Conservation (phyloP, 1,140 invertebrate genomes). For the Drosophila bipectinata region DNA sequence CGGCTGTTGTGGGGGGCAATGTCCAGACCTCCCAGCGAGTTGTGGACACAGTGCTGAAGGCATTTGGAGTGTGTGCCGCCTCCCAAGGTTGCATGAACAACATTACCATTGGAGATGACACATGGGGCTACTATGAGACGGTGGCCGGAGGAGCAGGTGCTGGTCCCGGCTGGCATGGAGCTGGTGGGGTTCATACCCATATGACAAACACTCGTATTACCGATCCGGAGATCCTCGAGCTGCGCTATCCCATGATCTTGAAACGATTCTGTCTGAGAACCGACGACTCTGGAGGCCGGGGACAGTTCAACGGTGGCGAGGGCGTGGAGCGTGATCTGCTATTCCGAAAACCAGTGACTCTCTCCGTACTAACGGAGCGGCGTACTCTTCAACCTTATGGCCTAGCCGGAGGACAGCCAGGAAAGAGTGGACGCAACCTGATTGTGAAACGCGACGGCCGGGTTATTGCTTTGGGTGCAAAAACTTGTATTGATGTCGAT, state of each 20-base stretch:
- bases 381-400: conserved; percentile 97
- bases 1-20: conserved; percentile 99
- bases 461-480: conserved; percentile 93
- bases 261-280: conserved; percentile 92
- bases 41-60: conserved; percentile 97
- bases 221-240: conserved; percentile 98
- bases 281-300: conserved; percentile 91
- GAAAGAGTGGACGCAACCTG: conserved; percentile 91
- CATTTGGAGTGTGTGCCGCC: conserved; percentile 96
- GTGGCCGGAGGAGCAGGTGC: conserved; percentile 99
- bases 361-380: conserved; percentile 97
- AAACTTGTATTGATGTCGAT: conserved; percentile 91
- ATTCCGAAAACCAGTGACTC: conserved; percentile 92
- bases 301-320: conserved; percentile 92
- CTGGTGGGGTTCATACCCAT: conserved; percentile 97
- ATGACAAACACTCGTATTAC: conserved; percentile 99
- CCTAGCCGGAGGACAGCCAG: conserved; percentile 91
- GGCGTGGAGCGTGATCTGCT: conserved; percentile 94
- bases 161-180: conserved; percentile 95
- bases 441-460: conserved; percentile 89
- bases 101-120: conserved; percentile 96
- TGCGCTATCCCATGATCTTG: conserved; percentile 96
- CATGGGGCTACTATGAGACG: conserved; percentile 98
- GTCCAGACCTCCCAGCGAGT: conserved; percentile 98
- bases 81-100: conserved; percentile 99